Percentiles rank a stretch among this genome's conserved stretches.
Evolutionary conservation across 2,888 invertebrate species (phyloP).

Genomic region (Zelleria hepariella): DNA sequence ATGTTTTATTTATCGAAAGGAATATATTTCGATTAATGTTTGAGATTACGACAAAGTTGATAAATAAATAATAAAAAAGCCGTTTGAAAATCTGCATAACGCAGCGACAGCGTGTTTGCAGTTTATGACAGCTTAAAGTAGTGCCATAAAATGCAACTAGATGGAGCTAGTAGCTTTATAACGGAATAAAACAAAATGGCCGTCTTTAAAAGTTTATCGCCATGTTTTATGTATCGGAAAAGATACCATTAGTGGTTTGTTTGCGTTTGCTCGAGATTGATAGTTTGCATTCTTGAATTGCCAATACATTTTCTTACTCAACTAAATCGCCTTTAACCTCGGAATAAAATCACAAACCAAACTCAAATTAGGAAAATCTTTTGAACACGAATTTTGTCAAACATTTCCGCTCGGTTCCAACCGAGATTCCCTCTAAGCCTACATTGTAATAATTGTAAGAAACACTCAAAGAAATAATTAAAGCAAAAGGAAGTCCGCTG

Average conservation of each 20-base stretch:
- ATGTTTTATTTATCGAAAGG: no score
- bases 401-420: neutral
- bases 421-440: neutral
- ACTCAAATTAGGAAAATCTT: neutral
- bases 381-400: neutral
- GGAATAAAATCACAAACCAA: neutral
- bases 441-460: neutral
- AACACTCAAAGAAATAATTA: neutral
- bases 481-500: neutral
- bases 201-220: conserved; percentile 18
- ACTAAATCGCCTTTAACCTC: neutral
- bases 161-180: conserved; percentile 21
- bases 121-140: conserved; percentile 11
- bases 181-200: conserved; percentile 31
- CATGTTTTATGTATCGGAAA: conserved; percentile 14
- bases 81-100: conserved; percentile 28
- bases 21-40: neutral
- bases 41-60: neutral
- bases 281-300: no score
- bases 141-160: neutral
- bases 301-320: no score
- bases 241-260: neutral
- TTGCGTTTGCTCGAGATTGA: neutral
- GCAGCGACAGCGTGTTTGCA: conserved; percentile 29
- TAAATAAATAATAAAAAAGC: neutral